phyloP scores from a whole-genome alignment of 2,888 invertebrate species.

The Tethea ocularis region DNA sequence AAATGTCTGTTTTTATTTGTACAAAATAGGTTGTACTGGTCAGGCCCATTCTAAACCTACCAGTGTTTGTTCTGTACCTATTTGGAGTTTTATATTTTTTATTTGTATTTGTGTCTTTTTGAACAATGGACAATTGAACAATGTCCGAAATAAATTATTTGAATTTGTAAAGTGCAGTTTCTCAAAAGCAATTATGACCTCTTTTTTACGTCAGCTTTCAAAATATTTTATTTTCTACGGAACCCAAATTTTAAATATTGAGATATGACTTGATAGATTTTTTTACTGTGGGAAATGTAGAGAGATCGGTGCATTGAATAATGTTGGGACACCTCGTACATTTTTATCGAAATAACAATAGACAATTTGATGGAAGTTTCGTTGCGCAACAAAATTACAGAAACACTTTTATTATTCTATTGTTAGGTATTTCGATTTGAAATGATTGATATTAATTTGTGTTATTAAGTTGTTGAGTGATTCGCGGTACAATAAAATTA shows the following conservation, averaged over 20 bases:
- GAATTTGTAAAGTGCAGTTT: too few relatives aligned
- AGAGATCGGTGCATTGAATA: constrained; percentile 3
- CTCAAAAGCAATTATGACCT: too few relatives aligned
- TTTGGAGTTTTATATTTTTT: too few relatives aligned
- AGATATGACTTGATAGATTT: neutral
- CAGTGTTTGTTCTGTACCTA: too few relatives aligned
- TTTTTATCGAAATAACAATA: constrained; percentile 2
- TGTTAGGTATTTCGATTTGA: neutral
- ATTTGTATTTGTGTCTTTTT: too few relatives aligned
- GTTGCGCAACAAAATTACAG: neutral
- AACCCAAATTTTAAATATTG: neutral
- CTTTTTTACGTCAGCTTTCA: too few relatives aligned
- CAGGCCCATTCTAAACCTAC: too few relatives aligned
- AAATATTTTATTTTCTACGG: neutral
- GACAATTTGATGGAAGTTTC: neutral
- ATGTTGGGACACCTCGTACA: neutral
- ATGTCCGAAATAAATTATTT: too few relatives aligned
- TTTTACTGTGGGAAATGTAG: neutral
- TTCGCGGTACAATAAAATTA: neutral
- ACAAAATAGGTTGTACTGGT: too few relatives aligned
- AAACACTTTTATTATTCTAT: neutral
- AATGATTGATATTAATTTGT: constrained; percentile 4
- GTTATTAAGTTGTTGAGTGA: neutral
- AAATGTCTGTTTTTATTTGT: too few relatives aligned
- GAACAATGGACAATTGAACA: too few relatives aligned